Base-by-base conservation (phyloP, 2,113 vertebrate genomes). In the Lepus timidus region DNA sequence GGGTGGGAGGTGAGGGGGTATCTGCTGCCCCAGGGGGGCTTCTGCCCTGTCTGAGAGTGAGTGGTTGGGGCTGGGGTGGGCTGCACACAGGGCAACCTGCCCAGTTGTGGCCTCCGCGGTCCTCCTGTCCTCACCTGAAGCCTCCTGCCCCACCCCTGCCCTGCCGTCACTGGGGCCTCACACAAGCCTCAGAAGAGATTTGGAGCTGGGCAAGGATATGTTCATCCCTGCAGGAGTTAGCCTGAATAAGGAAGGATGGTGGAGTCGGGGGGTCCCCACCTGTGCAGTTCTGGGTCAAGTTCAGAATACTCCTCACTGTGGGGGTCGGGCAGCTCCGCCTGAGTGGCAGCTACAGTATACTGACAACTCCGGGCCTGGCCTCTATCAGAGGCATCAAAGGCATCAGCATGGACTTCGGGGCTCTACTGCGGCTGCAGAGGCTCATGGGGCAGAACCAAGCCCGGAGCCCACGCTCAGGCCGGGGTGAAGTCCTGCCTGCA, bases 331-430 rank as follows among this genome's bases (percentile, higher is more conserved):
- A 1, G 73, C 31, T 91, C 31, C 29, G 16, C 51, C 78, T 13
- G 31, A 88, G 67, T 0, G 4, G 25, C 31, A 29, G 58, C 51
- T 36, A 10, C 51, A 52, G 68, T 39, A 55, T 4, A 31, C 1
- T 19, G 29, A 68, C 22, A 20, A 6, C 31, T 22, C 23, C 4
- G 0, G 0, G 2, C 27, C 19, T 29, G 49, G 11, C 9, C 58
- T 22, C 62, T 27, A 1, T 36, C 4, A 0, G 16, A 44, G 39
- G 6, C 44, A 44, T 44, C 44, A 44, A 44, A 44, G 44, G 44
- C 44, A 44, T 44, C 44, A 7, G 44, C 44, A 44, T 44, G 44
- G 44, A 44, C 44, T 44, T 44, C 7, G 33, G 79, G 39, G 61
- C 20, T 5, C 19, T 19, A 22, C 10, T 19, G 31, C n/a, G 9